Evolutionary conservation across 92 coral and sea anemone species (phyloP).

Genomic region (Pocillopora grandis): DNA sequence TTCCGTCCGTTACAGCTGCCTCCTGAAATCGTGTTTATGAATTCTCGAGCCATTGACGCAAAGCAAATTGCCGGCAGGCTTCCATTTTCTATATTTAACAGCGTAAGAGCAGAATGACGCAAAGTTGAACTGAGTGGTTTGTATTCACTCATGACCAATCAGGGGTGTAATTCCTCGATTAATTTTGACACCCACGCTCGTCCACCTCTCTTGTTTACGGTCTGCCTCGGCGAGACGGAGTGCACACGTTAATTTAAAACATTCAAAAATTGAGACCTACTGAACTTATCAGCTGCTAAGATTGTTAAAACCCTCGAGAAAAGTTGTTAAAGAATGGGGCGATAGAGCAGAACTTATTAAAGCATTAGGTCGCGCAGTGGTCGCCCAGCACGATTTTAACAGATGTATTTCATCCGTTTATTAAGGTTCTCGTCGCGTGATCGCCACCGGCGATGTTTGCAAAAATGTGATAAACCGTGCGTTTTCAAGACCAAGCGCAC

Average conservation of each 20-base stretch:
- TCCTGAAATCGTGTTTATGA: not conserved
- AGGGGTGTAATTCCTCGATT: slow-evolving; percentile 18
- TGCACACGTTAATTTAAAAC: too few species aligned
- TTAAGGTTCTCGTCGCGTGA: slow-evolving; percentile 3
- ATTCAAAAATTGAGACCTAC: too few species aligned
- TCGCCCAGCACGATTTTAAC: slow-evolving; percentile 25
- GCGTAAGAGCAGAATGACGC: not conserved
- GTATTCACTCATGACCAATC: not conserved
- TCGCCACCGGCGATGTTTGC: not conserved
- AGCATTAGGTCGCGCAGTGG: slow-evolving; percentile 6
- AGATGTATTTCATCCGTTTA: not conserved
- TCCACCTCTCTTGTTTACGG: not conserved
- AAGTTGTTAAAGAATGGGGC: not conserved
- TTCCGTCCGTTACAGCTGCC: not conserved
- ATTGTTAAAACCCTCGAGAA: not conserved
- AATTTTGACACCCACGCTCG: not conserved
- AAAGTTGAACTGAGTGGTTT: not conserved
- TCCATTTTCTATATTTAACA: not conserved
- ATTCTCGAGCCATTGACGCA: not conserved
- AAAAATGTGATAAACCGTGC: not conserved
- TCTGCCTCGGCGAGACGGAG: not conserved
- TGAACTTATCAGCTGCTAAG: not conserved
- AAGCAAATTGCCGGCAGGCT: not conserved
- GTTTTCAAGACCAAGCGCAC: not conserved
- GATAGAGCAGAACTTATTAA: not conserved